Evolutionary conservation across 2,888 invertebrate species (phyloP).

Genomic region (Cerceris rybyensis): DNA sequence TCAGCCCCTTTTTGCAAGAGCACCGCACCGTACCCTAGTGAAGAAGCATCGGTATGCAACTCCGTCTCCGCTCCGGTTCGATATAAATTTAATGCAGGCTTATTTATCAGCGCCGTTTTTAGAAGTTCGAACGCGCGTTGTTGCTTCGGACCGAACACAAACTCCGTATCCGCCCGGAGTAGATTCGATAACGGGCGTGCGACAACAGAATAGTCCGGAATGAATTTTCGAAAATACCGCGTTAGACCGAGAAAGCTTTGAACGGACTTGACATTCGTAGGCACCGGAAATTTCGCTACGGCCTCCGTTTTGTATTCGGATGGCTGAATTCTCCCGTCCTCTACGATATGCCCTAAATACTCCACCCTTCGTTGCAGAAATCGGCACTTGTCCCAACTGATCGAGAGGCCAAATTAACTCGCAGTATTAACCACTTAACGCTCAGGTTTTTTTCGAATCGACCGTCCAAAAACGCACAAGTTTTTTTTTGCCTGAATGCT

Average conservation of each 20-base stretch:
- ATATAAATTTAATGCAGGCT: constrained; percentile 47
- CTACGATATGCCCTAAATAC: constrained; percentile 8
- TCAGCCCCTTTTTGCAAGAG: constrained; percentile 19
- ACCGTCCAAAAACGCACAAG: no score
- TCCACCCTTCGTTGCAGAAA: constrained; percentile 5
- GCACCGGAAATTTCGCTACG: neutral
- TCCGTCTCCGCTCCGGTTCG: constrained; percentile 41
- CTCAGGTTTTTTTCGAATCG: no score
- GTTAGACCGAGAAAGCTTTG: neutral
- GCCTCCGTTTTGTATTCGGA: neutral
- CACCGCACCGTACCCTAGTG: constrained; percentile 14
- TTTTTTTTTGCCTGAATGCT: no score
- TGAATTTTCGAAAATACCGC: neutral
- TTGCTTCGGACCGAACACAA: neutral
- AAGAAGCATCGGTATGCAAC: neutral
- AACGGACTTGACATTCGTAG: neutral
- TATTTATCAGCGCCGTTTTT: neutral
- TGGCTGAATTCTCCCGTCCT: neutral
- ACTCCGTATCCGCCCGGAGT: neutral
- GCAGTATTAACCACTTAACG: no score
- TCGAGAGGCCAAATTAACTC: neutral
- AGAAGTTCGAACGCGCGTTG: neutral
- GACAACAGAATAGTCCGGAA: neutral
- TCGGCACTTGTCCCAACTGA: constrained; percentile 15
- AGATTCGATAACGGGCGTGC: neutral